These are phyloP conservation scores for Kryptopterus vitreolus DNA, from an alignment of 2,797 vertebrate species.

Conservation along the genomic window DNA sequence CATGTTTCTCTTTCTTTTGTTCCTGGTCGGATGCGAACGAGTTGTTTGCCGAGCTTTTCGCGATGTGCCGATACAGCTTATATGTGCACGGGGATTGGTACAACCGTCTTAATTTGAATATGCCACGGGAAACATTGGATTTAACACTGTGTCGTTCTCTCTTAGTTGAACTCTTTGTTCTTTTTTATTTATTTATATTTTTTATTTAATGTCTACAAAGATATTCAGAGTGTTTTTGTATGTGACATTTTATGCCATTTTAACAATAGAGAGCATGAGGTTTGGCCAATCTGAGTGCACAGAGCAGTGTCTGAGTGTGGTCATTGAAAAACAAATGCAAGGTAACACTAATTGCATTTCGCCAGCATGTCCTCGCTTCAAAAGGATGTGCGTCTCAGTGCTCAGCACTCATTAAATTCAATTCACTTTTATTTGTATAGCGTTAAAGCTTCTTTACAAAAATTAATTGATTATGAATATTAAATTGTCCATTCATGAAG, in stretches of 20 bases:
- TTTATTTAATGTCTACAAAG: too few relatives aligned
- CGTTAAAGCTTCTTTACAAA: too few relatives aligned
- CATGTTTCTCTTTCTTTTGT: neutral
- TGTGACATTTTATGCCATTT: neutral
- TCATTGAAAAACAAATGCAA: neutral
- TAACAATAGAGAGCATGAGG: neutral
- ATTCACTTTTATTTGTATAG: too few relatives aligned
- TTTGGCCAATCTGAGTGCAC: too few relatives aligned
- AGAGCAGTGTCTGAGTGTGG: neutral
- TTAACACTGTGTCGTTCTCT: neutral
- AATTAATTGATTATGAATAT: too few relatives aligned
- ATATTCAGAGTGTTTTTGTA: neutral
- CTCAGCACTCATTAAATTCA: neutral
- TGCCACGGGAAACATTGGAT: neutral
- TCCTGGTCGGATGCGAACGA: neutral
- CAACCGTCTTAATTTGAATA: neutral
- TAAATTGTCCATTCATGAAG: too few relatives aligned
- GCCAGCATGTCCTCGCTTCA: neutral
- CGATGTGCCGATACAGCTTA: neutral
- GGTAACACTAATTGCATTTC: neutral
- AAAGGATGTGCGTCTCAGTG: neutral
- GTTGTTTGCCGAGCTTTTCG: neutral
- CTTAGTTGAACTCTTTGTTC: neutral
- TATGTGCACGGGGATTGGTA: too few relatives aligned
- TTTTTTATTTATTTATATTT: too few relatives aligned